Evolutionary conservation across 2,113 vertebrate species (phyloP).

Genomic region (Nannospalax galili): DNA sequence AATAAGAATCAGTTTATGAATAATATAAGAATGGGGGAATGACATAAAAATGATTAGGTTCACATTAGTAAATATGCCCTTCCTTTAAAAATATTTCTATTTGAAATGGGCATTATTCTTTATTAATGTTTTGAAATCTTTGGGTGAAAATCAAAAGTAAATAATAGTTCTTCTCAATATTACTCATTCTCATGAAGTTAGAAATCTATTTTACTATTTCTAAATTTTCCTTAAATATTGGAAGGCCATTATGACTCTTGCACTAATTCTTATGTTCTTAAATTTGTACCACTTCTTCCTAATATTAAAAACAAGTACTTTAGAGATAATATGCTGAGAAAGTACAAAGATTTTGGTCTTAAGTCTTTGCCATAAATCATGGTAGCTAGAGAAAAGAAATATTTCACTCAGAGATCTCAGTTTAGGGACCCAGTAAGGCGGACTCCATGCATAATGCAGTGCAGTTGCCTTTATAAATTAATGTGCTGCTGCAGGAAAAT

Average conservation of each 20-base stretch:
- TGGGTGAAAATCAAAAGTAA: slow-evolving; percentile 24
- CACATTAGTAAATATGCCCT: slow-evolving; percentile 31
- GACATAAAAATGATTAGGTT: slow-evolving; percentile 35
- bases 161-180: background rate
- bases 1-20: slow-evolving; percentile 18
- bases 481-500: slow-evolving; percentile 64
- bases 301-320: slow-evolving; percentile 19
- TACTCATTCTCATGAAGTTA: slow-evolving; percentile 39
- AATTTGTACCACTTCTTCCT: slow-evolving; percentile 39
- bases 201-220: slow-evolving; percentile 36
- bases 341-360: slow-evolving; percentile 17
- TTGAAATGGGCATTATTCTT: background rate
- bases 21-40: background rate
- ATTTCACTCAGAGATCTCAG: slow-evolving; percentile 28
- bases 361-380: slow-evolving; percentile 56
- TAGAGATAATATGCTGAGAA: background rate
- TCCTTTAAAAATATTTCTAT: background rate
- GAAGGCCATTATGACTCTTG: background rate
- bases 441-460: slow-evolving; percentile 51
- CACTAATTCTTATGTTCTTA: slow-evolving; percentile 18
- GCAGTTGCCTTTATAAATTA: slow-evolving; percentile 67
- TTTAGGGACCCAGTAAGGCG: slow-evolving; percentile 58
- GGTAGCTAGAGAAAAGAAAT: slow-evolving; percentile 44
- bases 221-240: background rate
- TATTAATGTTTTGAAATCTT: slow-evolving; percentile 47